These are phyloP conservation scores for Verasper variegatus DNA, from an alignment of 2,113 vertebrate genomes.

Conservation along the genomic window DNA sequence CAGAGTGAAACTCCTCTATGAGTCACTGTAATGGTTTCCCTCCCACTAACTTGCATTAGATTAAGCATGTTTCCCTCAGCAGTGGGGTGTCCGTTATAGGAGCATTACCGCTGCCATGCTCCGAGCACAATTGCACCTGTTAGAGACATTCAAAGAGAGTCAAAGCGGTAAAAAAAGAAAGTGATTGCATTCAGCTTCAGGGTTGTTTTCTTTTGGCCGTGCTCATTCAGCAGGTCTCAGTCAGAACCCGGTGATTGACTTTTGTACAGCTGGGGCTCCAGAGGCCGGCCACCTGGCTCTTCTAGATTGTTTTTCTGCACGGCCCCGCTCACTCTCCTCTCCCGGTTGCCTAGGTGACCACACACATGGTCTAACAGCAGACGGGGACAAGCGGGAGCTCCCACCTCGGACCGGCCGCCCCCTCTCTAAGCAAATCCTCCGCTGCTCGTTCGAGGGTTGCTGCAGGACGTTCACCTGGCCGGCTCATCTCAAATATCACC, in stretches of 20 bases:
- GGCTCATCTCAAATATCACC: slow-evolving; percentile 96
- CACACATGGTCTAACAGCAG: slow-evolving; percentile 86
- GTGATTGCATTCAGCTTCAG: slow-evolving; percentile 61
- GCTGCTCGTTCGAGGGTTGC: slow-evolving; percentile 95
- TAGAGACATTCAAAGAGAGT: slow-evolving; percentile 24
- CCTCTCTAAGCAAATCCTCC: slow-evolving; percentile 89
- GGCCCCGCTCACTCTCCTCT: slow-evolving; percentile 25
- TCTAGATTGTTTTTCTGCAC: slow-evolving; percentile 41
- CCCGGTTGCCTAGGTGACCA: slow-evolving; percentile 87
- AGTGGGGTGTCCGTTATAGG: slow-evolving; percentile 14
- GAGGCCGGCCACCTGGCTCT: slow-evolving; percentile 41
- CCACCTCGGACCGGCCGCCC: slow-evolving; percentile 79
- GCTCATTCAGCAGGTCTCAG: slow-evolving; percentile 37
- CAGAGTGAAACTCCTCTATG: slow-evolving; percentile 7
- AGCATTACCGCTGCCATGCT: slow-evolving; percentile 5
- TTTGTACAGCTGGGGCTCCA: slow-evolving; percentile 45
- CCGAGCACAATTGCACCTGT: slow-evolving; percentile 24
- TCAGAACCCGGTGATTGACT: slow-evolving; percentile 47
- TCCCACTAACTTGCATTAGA: slow-evolving; percentile 38
- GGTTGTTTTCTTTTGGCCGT: slow-evolving; percentile 46
- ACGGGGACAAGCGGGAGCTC: slow-evolving; percentile 86
- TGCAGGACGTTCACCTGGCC: slow-evolving; percentile 95
- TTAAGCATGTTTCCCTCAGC: slow-evolving; percentile 48
- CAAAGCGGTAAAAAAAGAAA: slow-evolving; percentile 37
- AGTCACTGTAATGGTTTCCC: slow-evolving; percentile 27